phyloP scores from a whole-genome alignment of 1,140 invertebrate species.

The Oedothorax gibbosus region DNA sequence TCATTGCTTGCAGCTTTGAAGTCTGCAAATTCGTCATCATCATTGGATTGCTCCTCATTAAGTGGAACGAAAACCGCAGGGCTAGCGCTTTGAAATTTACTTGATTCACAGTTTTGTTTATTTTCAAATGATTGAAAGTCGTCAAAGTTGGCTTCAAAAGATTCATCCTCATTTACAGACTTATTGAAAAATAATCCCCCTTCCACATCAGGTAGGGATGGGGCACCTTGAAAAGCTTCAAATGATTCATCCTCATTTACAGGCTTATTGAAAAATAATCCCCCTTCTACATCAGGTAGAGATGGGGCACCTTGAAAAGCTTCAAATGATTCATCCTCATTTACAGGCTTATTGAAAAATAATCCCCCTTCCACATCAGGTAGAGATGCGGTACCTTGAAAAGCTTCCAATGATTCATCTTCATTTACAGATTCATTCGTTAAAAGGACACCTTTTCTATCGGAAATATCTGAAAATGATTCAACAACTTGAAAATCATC shows the following conservation, averaged over 20 bases:
- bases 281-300: neutral
- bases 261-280: neutral
- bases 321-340: conserved; percentile 8
- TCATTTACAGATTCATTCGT: neutral
- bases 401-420: conserved; percentile 26
- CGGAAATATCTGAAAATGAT: neutral
- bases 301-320: conserved; percentile 20
- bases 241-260: neutral
- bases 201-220: neutral
- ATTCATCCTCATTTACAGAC: neutral
- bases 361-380: neutral
- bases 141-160: conserved; percentile 25
- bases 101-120: no score
- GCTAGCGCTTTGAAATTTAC: neutral
- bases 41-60: neutral
- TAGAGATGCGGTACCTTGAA: neutral
- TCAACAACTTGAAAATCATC: conserved; percentile 14
- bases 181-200: neutral
- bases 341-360: neutral
- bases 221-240: conserved; percentile 9
- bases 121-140: neutral
- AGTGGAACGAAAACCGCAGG: neutral
- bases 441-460: neutral
- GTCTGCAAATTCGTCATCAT: neutral
- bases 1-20: neutral